phyloP scores from a whole-genome alignment of 2,888 invertebrate species.

The Melanchra persicariae region DNA sequence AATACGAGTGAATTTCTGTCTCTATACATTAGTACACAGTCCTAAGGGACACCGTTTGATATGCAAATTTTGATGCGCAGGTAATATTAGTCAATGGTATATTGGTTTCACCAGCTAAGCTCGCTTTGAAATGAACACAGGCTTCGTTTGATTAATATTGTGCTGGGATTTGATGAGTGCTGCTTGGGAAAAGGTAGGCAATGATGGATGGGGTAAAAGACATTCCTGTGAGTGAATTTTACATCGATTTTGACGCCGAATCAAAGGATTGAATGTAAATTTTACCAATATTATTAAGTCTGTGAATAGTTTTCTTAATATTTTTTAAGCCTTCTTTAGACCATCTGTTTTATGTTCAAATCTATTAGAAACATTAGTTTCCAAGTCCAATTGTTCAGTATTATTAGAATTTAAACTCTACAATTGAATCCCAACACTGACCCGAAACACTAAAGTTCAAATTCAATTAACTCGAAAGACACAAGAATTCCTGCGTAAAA shows the following conservation, averaged over 20 bases:
- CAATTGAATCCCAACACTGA: slow-evolving; percentile 28
- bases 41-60: slow-evolving; percentile 79
- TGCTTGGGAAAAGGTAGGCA: slow-evolving; percentile 7
- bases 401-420: slow-evolving; percentile 26
- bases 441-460: slow-evolving; percentile 31
- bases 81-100: slow-evolving; percentile 84
- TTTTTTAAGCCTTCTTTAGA: too few relatives aligned
- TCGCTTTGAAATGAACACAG: slow-evolving; percentile 59
- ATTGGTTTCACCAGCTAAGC: slow-evolving; percentile 78
- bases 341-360: too few relatives aligned
- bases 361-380: slow-evolving; percentile 37
- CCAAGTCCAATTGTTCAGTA: slow-evolving; percentile 36
- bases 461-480: slow-evolving; percentile 26
- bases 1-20: slow-evolving; percentile 82
- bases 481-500: slow-evolving; percentile 53
- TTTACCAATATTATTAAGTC: background rate
- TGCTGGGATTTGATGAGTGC: slow-evolving; percentile 45
- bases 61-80: slow-evolving; percentile 86
- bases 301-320: too few relatives aligned
- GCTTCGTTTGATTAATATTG: slow-evolving; percentile 64
- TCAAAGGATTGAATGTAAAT: slow-evolving; percentile 29
- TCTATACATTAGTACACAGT: slow-evolving; percentile 74
- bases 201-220: slow-evolving; percentile 25
- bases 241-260: slow-evolving; percentile 9
- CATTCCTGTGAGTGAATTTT: slow-evolving; percentile 4